Evolutionary conservation across 2,888 invertebrate species (phyloP).

Genomic region (Leucophenga maculata): DNA sequence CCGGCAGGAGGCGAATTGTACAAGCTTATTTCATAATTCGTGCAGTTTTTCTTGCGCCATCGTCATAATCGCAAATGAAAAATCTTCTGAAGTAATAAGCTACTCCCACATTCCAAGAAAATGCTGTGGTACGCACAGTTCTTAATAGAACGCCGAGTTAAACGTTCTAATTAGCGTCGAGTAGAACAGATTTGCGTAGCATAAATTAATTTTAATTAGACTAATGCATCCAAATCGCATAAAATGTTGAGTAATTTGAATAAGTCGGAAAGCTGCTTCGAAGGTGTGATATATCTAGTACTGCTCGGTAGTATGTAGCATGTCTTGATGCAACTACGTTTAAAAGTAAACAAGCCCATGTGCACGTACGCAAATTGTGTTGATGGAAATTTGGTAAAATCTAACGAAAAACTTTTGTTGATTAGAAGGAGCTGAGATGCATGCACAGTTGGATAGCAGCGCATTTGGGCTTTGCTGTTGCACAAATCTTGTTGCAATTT

Average conservation of each 20-base stretch:
- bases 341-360: not conserved
- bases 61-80: conserved; percentile 11
- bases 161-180: conserved; percentile 14
- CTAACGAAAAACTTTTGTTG: not conserved
- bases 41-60: not conserved
- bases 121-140: not conserved
- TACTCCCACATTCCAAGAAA: not conserved
- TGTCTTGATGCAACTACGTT: too few relatives aligned
- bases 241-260: conserved; percentile 15
- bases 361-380: conserved; percentile 2
- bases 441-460: not conserved
- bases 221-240: conserved; percentile 48
- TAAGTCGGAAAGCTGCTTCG: not conserved
- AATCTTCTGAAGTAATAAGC: conserved; percentile 14
- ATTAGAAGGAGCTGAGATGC: too few relatives aligned
- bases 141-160: conserved; percentile 2
- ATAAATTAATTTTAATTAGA: conserved; percentile 50
- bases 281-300: too few relatives aligned
- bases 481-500: conserved; percentile 12
- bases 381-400: not conserved
- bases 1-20: too few relatives aligned
- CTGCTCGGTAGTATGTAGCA: not conserved
- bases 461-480: not conserved
- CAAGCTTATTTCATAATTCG: not conserved
- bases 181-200: conserved; percentile 14